Evolutionary conservation across 2,113 vertebrate species (phyloP).

Genomic region (Mus pahari): DNA sequence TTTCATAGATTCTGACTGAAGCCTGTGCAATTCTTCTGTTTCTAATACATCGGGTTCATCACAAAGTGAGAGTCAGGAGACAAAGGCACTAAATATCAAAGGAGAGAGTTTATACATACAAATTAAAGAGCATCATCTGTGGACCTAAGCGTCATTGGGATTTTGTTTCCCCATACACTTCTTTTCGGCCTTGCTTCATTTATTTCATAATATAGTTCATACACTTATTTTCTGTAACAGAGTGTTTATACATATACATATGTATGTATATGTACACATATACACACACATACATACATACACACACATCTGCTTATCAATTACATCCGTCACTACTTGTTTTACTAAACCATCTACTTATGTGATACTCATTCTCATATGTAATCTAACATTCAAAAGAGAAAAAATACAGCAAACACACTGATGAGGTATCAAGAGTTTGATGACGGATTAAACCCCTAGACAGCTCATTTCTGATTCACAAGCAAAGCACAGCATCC

Average conservation of each 20-base stretch:
- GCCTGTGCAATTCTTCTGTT: neutral
- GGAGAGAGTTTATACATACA: neutral
- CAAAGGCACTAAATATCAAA: neutral
- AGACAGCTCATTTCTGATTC: neutral
- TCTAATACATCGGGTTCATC: neutral
- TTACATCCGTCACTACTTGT: neutral
- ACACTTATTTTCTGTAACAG: slow-evolving; percentile 15
- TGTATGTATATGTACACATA: no score
- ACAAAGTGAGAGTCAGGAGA: neutral
- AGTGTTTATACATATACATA: neutral
- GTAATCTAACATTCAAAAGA: neutral
- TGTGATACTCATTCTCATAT: neutral
- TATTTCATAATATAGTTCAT: neutral
- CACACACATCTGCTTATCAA: neutral
- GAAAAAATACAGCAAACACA: neutral
- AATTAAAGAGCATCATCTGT: neutral
- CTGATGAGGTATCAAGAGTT: neutral
- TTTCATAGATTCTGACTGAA: neutral
- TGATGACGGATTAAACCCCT: neutral
- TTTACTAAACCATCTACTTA: neutral
- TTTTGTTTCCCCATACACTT: neutral
- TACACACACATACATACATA: no score
- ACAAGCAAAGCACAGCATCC: neutral
- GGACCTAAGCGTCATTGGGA: neutral
- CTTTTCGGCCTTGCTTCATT: neutral